These are phyloP conservation scores for Mobula hypostoma DNA, from an alignment of 2,113 vertebrate genomes.

Conservation along the genomic window DNA sequence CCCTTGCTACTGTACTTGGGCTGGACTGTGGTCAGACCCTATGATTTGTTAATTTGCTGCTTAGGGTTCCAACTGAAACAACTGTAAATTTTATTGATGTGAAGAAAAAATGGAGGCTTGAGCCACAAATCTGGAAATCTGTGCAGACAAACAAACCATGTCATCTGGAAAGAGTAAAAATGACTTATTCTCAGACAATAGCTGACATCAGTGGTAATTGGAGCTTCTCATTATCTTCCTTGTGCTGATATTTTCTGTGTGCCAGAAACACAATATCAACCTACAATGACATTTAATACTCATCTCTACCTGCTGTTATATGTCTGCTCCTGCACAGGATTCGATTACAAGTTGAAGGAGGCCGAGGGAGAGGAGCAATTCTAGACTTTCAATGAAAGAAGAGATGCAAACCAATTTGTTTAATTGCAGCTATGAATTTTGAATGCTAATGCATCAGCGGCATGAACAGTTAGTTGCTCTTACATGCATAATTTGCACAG, in stretches of 20 bases:
- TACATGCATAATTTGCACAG: not conserved
- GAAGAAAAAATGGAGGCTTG: not conserved
- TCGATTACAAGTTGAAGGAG: not conserved
- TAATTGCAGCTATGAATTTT: constrained; percentile 11
- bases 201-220: constrained; percentile 9
- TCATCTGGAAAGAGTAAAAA: not conserved
- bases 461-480: not conserved
- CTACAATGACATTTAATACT: not conserved
- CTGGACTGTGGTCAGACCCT: not conserved
- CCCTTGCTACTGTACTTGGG: not conserved
- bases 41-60: not conserved
- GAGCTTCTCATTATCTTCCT: not conserved
- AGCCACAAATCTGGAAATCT: not conserved
- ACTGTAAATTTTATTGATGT: not conserved
- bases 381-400: not conserved
- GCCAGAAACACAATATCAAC: constrained; percentile 5
- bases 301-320: not conserved
- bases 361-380: not conserved
- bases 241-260: not conserved
- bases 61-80: not conserved
- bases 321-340: not conserved
- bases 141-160: not conserved
- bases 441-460: not conserved
- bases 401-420: not conserved
- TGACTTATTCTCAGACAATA: not conserved